These are phyloP conservation scores for Caenorhabditis briggsae DNA, from an alignment of 1,140 invertebrate genomes.

Conservation along the genomic window DNA sequence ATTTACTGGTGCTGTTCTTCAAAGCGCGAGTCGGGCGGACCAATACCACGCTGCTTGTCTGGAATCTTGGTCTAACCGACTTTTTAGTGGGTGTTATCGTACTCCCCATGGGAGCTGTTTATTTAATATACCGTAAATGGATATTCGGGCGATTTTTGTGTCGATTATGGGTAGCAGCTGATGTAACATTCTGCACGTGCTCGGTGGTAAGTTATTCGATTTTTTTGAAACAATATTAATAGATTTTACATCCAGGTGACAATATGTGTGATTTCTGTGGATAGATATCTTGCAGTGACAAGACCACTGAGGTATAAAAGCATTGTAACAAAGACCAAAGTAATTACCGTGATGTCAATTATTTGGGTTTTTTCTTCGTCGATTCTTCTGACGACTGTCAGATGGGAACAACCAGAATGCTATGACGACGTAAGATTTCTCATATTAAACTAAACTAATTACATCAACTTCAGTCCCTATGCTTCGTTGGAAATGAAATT, in stretches of 20 bases:
- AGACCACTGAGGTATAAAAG: slow-evolving; percentile 80
- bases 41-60: slow-evolving; percentile 76
- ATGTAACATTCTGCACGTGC: slow-evolving; percentile 81
- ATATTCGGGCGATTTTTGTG: slow-evolving; percentile 79
- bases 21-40: slow-evolving; percentile 75
- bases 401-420: slow-evolving; percentile 72
- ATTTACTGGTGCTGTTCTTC: slow-evolving; percentile 76
- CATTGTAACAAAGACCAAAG: slow-evolving; percentile 78
- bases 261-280: slow-evolving; percentile 80
- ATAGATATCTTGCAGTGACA: slow-evolving; percentile 81
- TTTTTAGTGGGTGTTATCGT: slow-evolving; percentile 80
- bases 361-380: slow-evolving; percentile 88
- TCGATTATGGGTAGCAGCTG: slow-evolving; percentile 80
- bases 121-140: slow-evolving; percentile 78
- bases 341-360: slow-evolving; percentile 73
- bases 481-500: slow-evolving; percentile 77
- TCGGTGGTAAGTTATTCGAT: slow-evolving; percentile 79
- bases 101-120: slow-evolving; percentile 79
- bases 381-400: slow-evolving; percentile 74
- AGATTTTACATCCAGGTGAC: slow-evolving; percentile 66
- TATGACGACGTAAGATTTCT: slow-evolving; percentile 61
- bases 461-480: slow-evolving; percentile 69
- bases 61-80: slow-evolving; percentile 79
- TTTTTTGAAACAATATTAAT: neutral
- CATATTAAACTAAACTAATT: neutral